Base-by-base conservation (phyloP, 2,888 invertebrate species). In the Drosophila percnosoma region DNA sequence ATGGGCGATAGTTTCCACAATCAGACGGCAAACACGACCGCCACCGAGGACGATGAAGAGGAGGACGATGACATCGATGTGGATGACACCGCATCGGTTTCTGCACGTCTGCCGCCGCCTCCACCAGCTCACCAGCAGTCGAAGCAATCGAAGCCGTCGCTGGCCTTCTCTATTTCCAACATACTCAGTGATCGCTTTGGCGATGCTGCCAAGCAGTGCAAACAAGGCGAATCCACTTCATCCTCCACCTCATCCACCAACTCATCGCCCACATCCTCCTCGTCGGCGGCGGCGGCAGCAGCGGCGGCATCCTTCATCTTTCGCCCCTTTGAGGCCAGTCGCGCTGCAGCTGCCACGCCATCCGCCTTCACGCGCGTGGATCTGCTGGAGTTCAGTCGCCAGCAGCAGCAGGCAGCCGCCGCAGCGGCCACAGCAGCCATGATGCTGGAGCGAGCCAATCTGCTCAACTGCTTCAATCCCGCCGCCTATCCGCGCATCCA, bases 151-250 rank as follows among this genome's bases (percentile, higher is more conserved):
- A 91, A 91, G 55, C 93, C 93, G 0, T 89, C 92, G 45, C 83
- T 93, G 61, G 92, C 91, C 48, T 93, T 93, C 70, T 93, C 93
- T 45, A 93, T 93, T 33, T 92, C 92, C 7, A 93, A 93, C 61
- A 93, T 93, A 15, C 81, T 93, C 24, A 93, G 93, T 79, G 93
- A 93, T 88, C 92, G 91, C 34, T 93, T 93, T 58, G 93, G 93
- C 18, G 89, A 89, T 51, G 78, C 70, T 11, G 67, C 83, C 38
- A 40, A 89, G 38, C 84, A 83, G 52, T 62, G 52, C 60, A 83
- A 83, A 34, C 75, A 59, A 29, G 45, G 64, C 11, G 83, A 81
- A 49, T n/a, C 63, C 21, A 51, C 29, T 4, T 34, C 57, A 2
- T 64, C 57, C n/a, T 51, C 63, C 10, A 65, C 64, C n/a, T 33